These are phyloP conservation scores for Gymnarchus niloticus DNA, from an alignment of 2,113 vertebrate genomes.

Conservation along the genomic window DNA sequence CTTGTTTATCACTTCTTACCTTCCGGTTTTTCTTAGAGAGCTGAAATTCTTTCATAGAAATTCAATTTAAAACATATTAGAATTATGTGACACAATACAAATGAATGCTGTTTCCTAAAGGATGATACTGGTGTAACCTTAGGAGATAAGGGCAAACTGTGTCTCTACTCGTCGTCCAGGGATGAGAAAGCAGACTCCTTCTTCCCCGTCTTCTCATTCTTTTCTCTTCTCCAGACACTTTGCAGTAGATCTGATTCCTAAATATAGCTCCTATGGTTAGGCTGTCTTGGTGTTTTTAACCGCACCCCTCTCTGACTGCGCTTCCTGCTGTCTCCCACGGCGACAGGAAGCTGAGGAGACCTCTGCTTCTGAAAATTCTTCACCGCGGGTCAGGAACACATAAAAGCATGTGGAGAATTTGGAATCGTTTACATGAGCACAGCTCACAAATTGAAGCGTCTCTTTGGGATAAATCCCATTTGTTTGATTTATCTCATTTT, in stretches of 20 bases:
- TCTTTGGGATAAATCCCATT: neutral
- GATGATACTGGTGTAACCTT: neutral
- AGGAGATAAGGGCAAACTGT: no score
- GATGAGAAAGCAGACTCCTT: conserved; percentile 23
- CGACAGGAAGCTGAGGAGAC: neutral
- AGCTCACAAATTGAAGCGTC: neutral
- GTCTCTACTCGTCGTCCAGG: neutral
- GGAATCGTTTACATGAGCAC: neutral
- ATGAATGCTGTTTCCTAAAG: conserved; percentile 4
- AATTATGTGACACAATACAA: neutral
- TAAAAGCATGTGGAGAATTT: neutral
- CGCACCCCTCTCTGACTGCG: neutral
- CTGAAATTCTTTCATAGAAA: neutral
- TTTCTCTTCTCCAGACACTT: conserved; percentile 31
- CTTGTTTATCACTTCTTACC: neutral
- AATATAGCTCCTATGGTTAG: conserved; percentile 44
- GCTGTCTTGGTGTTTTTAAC: conserved; percentile 35
- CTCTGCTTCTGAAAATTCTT: neutral
- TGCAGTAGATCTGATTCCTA: conserved; percentile 43
- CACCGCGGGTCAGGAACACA: neutral
- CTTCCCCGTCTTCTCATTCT: neutral
- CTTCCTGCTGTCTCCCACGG: neutral
- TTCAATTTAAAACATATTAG: neutral
- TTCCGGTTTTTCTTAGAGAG: neutral
- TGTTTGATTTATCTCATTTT: neutral